phyloP scores from a whole-genome alignment of 2,888 invertebrate genomes.

The Steinernema carpocapsae region DNA sequence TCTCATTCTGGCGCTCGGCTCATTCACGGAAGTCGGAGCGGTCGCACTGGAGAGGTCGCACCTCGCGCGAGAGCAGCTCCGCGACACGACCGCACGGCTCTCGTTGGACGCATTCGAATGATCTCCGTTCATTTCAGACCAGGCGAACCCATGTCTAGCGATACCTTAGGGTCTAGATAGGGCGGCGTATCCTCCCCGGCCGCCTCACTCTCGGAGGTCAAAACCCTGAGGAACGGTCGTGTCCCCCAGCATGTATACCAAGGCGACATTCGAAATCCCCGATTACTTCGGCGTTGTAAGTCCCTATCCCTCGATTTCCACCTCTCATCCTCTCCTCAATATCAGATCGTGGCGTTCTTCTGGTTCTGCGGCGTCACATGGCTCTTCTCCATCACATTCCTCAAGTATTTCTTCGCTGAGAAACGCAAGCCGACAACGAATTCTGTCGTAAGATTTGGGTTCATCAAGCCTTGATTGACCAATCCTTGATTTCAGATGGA shows the following conservation, averaged over 20 bases:
- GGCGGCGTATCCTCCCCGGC: too few species aligned
- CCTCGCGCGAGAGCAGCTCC: too few species aligned
- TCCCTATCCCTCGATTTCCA: neutral
- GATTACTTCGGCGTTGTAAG: constrained; percentile 13
- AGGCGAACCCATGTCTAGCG: too few species aligned
- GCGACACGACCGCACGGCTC: too few species aligned
- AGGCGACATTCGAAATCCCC: neutral
- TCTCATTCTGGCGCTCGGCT: too few species aligned
- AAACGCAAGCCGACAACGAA: neutral
- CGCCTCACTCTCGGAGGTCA: neutral
- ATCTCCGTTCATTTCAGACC: too few species aligned
- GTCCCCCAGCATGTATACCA: neutral
- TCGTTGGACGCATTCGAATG: too few species aligned
- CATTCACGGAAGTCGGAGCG: too few species aligned
- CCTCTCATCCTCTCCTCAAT: neutral
- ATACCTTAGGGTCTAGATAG: neutral
- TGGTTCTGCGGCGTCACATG: constrained; percentile 22
- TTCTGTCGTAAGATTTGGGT: too few species aligned
- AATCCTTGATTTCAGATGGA: too few species aligned
- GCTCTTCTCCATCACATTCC: constrained; percentile 18
- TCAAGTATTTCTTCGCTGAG: neutral
- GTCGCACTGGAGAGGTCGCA: too few species aligned
- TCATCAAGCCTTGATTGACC: too few species aligned
- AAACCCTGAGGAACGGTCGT: neutral
- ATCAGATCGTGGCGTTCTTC: neutral